phyloP scores from a whole-genome alignment of 2,888 invertebrate species.

The Clostera curtula region DNA sequence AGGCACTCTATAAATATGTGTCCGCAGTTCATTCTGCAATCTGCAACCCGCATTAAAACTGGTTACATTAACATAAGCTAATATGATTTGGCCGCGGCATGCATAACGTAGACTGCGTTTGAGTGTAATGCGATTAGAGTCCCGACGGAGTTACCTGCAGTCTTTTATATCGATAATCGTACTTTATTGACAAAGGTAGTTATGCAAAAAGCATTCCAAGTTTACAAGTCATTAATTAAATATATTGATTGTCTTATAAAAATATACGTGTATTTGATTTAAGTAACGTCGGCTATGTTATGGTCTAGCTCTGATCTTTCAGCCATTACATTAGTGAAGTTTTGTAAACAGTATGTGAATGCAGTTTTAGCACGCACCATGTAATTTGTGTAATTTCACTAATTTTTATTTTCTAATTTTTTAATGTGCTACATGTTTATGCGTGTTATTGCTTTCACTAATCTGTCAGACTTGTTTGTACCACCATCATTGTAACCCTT shows the following conservation, averaged over 20 bases:
- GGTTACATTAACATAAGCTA: conserved; percentile 26
- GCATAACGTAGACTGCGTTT: conserved; percentile 18
- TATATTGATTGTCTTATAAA: conserved; percentile 7
- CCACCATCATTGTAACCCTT: too few relatives aligned
- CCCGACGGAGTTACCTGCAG: conserved; percentile 10
- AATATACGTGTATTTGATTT: conserved; percentile 9
- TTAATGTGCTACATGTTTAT: too few relatives aligned
- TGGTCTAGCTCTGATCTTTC: too few relatives aligned
- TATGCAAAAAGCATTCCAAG: conserved; percentile 16
- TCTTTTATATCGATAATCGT: conserved; percentile 14
- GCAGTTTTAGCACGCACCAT: too few relatives aligned
- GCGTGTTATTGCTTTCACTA: too few relatives aligned
- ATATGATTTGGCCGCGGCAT: conserved; percentile 25
- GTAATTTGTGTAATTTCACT: too few relatives aligned
- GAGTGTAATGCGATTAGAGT: conserved; percentile 25
- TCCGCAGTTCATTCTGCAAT: conserved; percentile 13
- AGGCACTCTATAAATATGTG: too few relatives aligned
- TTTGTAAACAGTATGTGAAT: too few relatives aligned
- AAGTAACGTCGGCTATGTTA: too few relatives aligned
- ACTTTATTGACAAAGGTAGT: conserved; percentile 24
- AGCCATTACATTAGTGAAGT: too few relatives aligned
- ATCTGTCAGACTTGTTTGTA: too few relatives aligned
- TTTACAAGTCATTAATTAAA: conserved; percentile 8
- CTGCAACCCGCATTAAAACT: conserved; percentile 10
- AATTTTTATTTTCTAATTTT: too few relatives aligned